These are phyloP conservation scores for Odontocolon sp. DNA, from an alignment of 2,888 invertebrate genomes.

Conservation along the genomic window DNA sequence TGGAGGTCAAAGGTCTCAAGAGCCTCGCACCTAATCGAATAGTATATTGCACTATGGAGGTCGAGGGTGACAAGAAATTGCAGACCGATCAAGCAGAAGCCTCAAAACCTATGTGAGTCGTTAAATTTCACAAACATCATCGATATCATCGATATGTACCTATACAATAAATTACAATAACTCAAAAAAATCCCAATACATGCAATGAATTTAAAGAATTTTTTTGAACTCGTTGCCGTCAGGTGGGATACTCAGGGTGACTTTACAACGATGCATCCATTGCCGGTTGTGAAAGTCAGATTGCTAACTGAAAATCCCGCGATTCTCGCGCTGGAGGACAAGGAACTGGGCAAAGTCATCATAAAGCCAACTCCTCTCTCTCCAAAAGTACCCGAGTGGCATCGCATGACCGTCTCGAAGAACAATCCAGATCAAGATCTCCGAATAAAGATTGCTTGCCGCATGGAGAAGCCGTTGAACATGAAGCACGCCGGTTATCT, in stretches of 20 bases:
- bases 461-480: conserved; percentile 99
- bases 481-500: conserved; percentile 99
- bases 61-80: conserved; percentile 98
- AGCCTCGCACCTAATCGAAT: conserved; percentile 98
- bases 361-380: conserved; percentile 93
- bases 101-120: conserved; percentile 95
- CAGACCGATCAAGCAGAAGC: conserved; percentile 99
- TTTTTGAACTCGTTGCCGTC: background rate
- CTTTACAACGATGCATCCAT: conserved; percentile 98
- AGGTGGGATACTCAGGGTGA: conserved; percentile 99
- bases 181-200: too few species aligned
- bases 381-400: conserved; percentile 98
- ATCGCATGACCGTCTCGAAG: conserved; percentile 97
- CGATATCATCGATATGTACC: background rate
- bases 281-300: conserved; percentile 98
- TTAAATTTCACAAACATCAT: background rate
- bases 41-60: conserved; percentile 99
- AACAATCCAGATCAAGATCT: conserved; percentile 97
- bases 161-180: too few species aligned
- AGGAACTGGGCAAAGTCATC: conserved; percentile 97
- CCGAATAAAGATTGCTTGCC: conserved; percentile 97
- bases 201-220: too few species aligned
- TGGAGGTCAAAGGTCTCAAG: conserved; percentile 99
- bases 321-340: conserved; percentile 98
- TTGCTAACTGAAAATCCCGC: conserved; percentile 98